These are phyloP conservation scores for Botrylloides violaceus DNA, from an alignment of 23 tunicate species.

Conservation along the genomic window DNA sequence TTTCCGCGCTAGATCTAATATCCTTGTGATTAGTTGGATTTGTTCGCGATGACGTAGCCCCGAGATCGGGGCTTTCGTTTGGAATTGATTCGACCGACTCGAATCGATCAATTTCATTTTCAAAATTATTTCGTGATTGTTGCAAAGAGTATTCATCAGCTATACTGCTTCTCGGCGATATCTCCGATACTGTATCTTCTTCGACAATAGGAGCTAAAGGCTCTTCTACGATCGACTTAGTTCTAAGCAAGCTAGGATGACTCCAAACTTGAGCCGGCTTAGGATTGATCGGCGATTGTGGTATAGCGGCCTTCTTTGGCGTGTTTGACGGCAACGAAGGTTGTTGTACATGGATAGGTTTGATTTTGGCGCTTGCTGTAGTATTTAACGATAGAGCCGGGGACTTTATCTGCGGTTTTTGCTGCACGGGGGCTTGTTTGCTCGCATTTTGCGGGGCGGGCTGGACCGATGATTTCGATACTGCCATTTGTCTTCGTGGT, in stretches of 20 bases:
- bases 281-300: conserved; percentile 10
- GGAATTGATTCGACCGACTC: neutral
- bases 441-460: neutral
- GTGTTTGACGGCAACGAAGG: neutral
- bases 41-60: neutral
- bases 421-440: neutral
- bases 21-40: neutral
- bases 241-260: conserved; percentile 31
- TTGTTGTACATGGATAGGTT: conserved; percentile 1
- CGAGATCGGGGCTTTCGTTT: neutral
- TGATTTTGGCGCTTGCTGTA: neutral
- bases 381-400: neutral
- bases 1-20: neutral
- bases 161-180: conserved; percentile 53
- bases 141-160: conserved; percentile 36
- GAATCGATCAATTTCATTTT: neutral
- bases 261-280: neutral
- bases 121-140: neutral
- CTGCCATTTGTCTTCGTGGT: neutral
- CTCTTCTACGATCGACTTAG: conserved; percentile 70
- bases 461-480: neutral
- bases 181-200: conserved; percentile 65
- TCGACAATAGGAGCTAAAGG: conserved; percentile 89
- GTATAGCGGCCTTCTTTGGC: neutral
- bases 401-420: neutral